Conservation (phyloP, 2,113 vertebrate species). For the Sinocyclocheilus grahami region DNA sequence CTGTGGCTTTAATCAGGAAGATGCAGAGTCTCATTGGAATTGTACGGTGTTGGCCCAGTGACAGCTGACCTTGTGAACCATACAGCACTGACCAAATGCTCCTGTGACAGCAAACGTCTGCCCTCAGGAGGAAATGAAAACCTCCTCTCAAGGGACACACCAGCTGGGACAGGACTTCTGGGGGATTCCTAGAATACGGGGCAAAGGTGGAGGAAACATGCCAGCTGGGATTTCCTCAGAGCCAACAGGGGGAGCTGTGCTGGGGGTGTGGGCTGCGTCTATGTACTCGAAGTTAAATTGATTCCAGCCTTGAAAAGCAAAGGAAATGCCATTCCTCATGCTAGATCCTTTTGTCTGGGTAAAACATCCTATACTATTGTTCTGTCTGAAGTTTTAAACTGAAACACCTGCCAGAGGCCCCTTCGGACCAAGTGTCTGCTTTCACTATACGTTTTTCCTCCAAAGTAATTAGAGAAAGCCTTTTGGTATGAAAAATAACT, state of each 20-base stretch:
- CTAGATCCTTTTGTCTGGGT: conserved; percentile 66
- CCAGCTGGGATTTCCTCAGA: conserved; percentile 51
- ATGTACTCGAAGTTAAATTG: conserved; percentile 64
- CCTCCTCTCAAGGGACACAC: not conserved
- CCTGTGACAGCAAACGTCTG: conserved; percentile 10
- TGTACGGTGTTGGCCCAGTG: not conserved
- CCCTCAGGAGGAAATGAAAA: conserved; percentile 30
- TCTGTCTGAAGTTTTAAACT: conserved; percentile 69
- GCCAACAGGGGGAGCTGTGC: conserved; percentile 20
- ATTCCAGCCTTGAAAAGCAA: conserved; percentile 69
- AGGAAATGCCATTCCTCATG: conserved; percentile 69
- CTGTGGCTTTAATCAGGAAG: conserved; percentile 38
- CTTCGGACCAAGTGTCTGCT: conserved; percentile 31
- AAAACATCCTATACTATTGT: conserved; percentile 66
- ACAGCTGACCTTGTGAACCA: conserved; percentile 19
- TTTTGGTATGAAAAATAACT: conserved; percentile 38
- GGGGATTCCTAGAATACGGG: conserved; percentile 30
- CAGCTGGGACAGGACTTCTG: not conserved
- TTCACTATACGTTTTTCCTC: conserved; percentile 53
- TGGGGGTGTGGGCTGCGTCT: conserved; percentile 32
- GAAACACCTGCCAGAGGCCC: conserved; percentile 68
- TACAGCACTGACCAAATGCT: conserved; percentile 9
- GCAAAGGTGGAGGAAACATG: conserved; percentile 43
- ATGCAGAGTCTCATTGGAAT: conserved; percentile 14
- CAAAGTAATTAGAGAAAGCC: conserved; percentile 38